Evolutionary conservation across 2,113 vertebrate genomes (phyloP).

Genomic region (Arizona elegans): DNA sequence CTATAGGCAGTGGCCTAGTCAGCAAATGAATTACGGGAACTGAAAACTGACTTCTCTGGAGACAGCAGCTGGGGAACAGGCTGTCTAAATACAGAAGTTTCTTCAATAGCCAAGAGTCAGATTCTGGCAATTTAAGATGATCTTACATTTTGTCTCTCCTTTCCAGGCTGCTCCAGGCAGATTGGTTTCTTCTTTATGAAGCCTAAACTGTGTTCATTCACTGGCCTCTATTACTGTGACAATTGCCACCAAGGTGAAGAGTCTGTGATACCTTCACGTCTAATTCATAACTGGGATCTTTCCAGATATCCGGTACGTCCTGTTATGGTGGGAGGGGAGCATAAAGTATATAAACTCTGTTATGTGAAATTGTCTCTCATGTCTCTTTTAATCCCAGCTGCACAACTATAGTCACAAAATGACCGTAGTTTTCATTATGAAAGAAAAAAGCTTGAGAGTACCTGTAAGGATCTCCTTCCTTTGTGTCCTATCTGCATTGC

Average conservation of each 20-base stretch:
- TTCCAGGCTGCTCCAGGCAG: slow-evolving; percentile 83
- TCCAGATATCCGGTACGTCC: slow-evolving; percentile 73
- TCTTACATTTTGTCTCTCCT: neutral
- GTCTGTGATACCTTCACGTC: slow-evolving; percentile 85
- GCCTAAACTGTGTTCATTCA: slow-evolving; percentile 87
- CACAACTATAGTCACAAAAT: neutral
- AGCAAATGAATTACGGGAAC: neutral
- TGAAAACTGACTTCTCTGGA: neutral
- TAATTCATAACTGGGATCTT: slow-evolving; percentile 98
- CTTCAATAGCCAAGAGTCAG: neutral
- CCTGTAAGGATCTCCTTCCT: neutral
- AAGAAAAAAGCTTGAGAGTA: neutral
- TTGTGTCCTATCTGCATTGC: neutral
- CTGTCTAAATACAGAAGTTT: neutral
- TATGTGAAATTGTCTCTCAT: neutral
- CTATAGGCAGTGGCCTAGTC: neutral
- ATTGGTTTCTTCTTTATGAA: slow-evolving; percentile 83
- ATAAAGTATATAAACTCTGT: neutral
- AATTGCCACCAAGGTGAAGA: slow-evolving; percentile 84
- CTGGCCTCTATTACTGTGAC: slow-evolving; percentile 88
- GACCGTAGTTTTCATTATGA: neutral
- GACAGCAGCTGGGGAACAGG: neutral
- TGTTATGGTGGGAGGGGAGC: fast-evolving
- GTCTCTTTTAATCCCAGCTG: neutral
- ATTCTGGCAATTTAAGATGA: neutral